Evolutionary conservation across 2,888 invertebrate species (phyloP).

Genomic region (Epistrophe grossulariae): DNA sequence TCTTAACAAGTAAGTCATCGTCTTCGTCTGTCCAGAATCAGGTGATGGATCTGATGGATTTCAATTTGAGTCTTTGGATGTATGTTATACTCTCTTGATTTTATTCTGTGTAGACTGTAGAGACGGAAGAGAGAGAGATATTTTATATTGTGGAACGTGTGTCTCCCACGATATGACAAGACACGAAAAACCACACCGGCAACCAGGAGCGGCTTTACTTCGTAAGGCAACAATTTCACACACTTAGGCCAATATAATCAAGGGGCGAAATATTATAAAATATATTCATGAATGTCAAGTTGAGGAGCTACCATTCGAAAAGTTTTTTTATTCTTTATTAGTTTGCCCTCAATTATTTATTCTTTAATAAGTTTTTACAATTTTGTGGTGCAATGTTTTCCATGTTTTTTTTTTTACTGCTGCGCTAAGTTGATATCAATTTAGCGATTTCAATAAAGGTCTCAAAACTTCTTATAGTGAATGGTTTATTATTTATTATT

Average conservation of each 20-base stretch:
- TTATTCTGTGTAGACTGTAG: background rate
- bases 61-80: background rate
- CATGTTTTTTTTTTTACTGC: too few species aligned
- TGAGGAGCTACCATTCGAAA: too few species aligned
- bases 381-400: too few species aligned
- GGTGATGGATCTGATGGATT: conserved; percentile 63
- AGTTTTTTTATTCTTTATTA: too few species aligned
- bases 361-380: too few species aligned
- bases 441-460: too few species aligned
- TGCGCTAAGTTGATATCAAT: too few species aligned
- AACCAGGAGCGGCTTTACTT: background rate
- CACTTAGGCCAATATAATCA: background rate
- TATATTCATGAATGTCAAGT: too few species aligned
- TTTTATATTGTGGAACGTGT: conserved; percentile 57
- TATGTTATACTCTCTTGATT: conserved; percentile 7
- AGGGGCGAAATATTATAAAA: background rate
- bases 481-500: too few species aligned
- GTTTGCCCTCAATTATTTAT: too few species aligned
- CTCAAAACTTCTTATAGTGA: too few species aligned
- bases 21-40: conserved; percentile 8
- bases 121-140: conserved; percentile 14
- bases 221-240: fast-evolving
- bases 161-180: conserved; percentile 59
- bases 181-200: conserved; percentile 22
- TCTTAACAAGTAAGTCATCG: conserved; percentile 35